A percentile compares a stretch with the other conserved stretches of the same genome.
Evolutionary conservation across 2,113 vertebrate species (phyloP).

Genomic region (Dipodomys merriami): DNA sequence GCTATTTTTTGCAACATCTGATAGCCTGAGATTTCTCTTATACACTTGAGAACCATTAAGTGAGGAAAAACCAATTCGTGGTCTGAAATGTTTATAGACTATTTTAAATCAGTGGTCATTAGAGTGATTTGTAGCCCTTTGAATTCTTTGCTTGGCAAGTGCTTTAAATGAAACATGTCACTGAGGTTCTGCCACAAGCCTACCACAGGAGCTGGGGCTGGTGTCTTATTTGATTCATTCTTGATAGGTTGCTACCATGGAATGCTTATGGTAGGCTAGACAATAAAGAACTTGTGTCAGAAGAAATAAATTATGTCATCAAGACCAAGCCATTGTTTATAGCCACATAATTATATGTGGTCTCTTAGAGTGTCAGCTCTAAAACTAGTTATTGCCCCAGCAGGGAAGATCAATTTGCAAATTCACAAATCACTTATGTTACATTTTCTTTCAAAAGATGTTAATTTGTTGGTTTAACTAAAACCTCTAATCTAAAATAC

Average conservation of each 20-base stretch:
- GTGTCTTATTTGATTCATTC: constrained; percentile 30
- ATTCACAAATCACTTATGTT: constrained; percentile 61
- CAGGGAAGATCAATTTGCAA: constrained; percentile 52
- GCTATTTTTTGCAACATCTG: not conserved
- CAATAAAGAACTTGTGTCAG: constrained; percentile 50
- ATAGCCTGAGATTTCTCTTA: not conserved
- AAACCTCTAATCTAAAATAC: constrained; percentile 2
- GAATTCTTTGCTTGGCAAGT: constrained; percentile 34
- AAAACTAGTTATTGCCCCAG: constrained; percentile 40
- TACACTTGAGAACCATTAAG: not conserved
- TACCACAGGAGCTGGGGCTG: not conserved
- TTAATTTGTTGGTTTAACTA: constrained; percentile 63
- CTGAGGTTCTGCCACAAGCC: not conserved
- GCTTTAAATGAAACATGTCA: constrained; percentile 52
- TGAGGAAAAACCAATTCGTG: not conserved
- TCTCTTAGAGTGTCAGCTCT: not conserved
- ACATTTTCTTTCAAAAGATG: constrained; percentile 39
- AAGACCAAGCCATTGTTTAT: not conserved
- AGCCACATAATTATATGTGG: constrained; percentile 39
- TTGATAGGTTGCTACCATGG: constrained; percentile 18
- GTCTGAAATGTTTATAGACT: constrained; percentile 55
- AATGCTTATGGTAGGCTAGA: not conserved
- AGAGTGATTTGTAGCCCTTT: constrained; percentile 21
- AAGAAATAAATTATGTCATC: constrained; percentile 64
- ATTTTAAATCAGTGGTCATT: constrained; percentile 42